Conservation (phyloP, 1,140 invertebrate genomes). For the Heliconius congener region DNA sequence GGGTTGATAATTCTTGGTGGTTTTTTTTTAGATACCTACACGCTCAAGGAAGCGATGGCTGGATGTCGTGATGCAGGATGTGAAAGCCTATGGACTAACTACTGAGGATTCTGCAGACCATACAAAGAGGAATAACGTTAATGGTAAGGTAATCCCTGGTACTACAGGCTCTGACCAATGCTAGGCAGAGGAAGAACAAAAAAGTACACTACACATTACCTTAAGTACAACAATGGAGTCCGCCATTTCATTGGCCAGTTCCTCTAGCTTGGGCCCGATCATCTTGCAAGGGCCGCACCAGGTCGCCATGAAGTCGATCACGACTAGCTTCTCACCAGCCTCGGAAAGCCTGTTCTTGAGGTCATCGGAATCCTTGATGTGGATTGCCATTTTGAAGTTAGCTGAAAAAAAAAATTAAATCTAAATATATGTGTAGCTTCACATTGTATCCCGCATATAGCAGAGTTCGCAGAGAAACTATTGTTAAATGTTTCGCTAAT, state of each 20-base stretch:
- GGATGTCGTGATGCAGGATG: too few species aligned
- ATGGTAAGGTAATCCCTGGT: too few species aligned
- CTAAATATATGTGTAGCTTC: neutral
- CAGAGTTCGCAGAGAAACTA: neutral
- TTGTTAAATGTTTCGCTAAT: too few species aligned
- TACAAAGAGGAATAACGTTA: too few species aligned
- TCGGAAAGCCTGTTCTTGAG: slow-evolving; percentile 87
- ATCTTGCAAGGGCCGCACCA: slow-evolving; percentile 97
- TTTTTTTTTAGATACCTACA: too few species aligned
- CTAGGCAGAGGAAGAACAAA: too few species aligned
- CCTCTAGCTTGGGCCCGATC: slow-evolving; percentile 91
- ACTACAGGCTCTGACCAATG: too few species aligned
- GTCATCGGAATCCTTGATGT: slow-evolving; percentile 83
- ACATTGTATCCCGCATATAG: neutral
- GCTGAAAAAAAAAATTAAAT: slow-evolving; percentile 22
- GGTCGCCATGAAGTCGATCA: slow-evolving; percentile 93
- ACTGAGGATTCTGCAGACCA: too few species aligned
- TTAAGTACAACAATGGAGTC: slow-evolving; percentile 82
- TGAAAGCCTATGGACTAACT: too few species aligned
- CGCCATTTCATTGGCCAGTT: slow-evolving; percentile 82
- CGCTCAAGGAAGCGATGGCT: too few species aligned
- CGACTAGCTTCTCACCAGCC: slow-evolving; percentile 91
- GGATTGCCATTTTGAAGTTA: slow-evolving; percentile 69
- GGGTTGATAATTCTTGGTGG: too few species aligned
- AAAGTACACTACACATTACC: slow-evolving; percentile 58